Percentiles rank a stretch among this genome's conserved stretches.
phyloP scores from a whole-genome alignment of 2,113 vertebrate genomes.

The Sturnus vulgaris region DNA sequence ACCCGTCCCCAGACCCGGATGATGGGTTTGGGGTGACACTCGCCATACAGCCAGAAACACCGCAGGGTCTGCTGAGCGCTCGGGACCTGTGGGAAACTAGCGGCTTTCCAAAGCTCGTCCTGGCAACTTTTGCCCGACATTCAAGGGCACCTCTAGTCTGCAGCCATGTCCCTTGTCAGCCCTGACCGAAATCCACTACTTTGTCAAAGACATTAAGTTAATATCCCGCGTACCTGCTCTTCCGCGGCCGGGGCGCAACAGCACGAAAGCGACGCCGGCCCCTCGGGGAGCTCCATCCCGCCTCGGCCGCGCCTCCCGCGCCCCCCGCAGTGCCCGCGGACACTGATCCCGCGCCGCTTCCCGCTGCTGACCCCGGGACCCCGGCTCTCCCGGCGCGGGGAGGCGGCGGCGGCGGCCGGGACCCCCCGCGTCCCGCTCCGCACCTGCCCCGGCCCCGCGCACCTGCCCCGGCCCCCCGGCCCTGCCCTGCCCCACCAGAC shows the following conservation, averaged over 20 bases:
- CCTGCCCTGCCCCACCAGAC: background rate
- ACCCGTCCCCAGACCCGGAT: background rate
- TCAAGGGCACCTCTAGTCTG: conserved; percentile 13
- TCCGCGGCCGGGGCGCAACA: background rate
- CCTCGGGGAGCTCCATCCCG: background rate
- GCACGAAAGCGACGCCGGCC: background rate
- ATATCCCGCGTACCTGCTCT: background rate
- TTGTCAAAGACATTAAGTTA: background rate
- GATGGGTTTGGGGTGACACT: background rate
- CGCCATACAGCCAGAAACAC: background rate
- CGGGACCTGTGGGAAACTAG: background rate
- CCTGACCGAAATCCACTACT: background rate
- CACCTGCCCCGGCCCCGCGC: background rate
- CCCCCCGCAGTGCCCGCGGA: background rate
- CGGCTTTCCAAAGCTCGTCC: background rate
- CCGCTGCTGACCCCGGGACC: background rate
- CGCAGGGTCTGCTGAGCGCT: rapidly evolving
- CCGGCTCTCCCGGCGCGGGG: background rate
- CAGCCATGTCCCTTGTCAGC: background rate
- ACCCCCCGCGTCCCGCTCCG: background rate
- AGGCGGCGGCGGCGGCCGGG: background rate
- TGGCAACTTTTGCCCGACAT: background rate
- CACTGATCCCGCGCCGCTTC: background rate
- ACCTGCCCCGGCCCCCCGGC: background rate
- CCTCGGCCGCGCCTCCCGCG: background rate